These are phyloP conservation scores for Acronicta psi DNA, from an alignment of 2,888 invertebrate species.

Conservation along the genomic window DNA sequence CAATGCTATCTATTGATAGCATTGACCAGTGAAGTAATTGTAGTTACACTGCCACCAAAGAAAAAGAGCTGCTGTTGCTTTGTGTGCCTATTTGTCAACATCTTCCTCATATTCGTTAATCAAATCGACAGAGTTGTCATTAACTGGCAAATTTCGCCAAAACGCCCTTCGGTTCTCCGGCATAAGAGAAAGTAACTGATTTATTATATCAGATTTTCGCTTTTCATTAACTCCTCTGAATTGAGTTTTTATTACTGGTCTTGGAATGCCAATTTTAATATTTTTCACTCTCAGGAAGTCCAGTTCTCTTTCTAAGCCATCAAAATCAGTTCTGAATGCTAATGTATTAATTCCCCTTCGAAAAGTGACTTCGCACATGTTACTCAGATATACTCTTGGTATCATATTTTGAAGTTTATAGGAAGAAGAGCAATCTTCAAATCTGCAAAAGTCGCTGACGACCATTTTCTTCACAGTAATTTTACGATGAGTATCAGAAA, in stretches of 20 bases:
- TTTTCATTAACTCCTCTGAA: slow-evolving; percentile 26
- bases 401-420: slow-evolving; percentile 40
- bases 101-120: not conserved
- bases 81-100: not conserved
- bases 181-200: slow-evolving; percentile 25
- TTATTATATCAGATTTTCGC: slow-evolving; percentile 24
- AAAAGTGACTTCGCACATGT: slow-evolving; percentile 33
- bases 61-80: not conserved
- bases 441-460: slow-evolving; percentile 44
- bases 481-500: slow-evolving; percentile 41
- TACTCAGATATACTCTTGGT: slow-evolving; percentile 20
- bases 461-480: slow-evolving; percentile 49
- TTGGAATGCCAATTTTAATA: slow-evolving; percentile 15
- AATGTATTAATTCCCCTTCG: slow-evolving; percentile 22
- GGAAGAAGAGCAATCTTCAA: slow-evolving; percentile 51
- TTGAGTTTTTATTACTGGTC: slow-evolving; percentile 29
- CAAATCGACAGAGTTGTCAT: not conserved
- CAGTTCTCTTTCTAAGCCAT: slow-evolving; percentile 20
- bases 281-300: slow-evolving; percentile 36
- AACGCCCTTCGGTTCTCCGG: slow-evolving; percentile 37
- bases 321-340: slow-evolving; percentile 47
- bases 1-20: no score
- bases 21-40: not conserved
- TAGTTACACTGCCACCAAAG: not conserved
- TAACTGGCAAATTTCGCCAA: slow-evolving; percentile 24